Evolutionary conservation across 2,888 invertebrate genomes (phyloP).

Genomic region (Melitaea athalia): DNA sequence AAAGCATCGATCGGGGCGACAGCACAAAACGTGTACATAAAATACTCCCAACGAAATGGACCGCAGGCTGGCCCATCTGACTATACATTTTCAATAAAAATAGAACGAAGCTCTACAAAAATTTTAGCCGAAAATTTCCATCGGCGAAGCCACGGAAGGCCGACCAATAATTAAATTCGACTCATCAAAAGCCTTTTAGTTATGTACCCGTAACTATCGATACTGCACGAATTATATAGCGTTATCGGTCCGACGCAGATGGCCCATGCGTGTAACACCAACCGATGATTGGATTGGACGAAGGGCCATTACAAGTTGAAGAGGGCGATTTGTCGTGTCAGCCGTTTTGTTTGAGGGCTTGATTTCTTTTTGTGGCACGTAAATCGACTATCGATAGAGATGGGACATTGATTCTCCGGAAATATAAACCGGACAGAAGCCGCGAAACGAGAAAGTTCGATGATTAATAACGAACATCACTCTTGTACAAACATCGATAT

Average conservation of each 20-base stretch:
- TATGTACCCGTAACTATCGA: constrained; percentile 42
- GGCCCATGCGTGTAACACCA: constrained; percentile 31
- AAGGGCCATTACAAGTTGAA: constrained; percentile 46
- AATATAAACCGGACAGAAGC: constrained; percentile 11
- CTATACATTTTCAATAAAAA: constrained; percentile 29
- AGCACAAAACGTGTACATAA: constrained; percentile 25
- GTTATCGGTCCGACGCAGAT: constrained; percentile 16
- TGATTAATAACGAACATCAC: constrained; percentile 1
- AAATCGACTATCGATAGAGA: constrained; percentile 40
- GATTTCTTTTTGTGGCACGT: constrained; percentile 43
- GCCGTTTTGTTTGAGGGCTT: constrained; percentile 42
- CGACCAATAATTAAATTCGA: constrained; percentile 44
- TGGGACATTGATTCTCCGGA: constrained; percentile 25
- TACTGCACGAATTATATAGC: constrained; percentile 19
- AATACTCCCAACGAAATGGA: constrained; percentile 29
- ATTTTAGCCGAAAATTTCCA: constrained; percentile 36
- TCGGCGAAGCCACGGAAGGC: constrained; percentile 40
- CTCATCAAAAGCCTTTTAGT: constrained; percentile 49
- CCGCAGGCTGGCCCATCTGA: constrained; percentile 16
- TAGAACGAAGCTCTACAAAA: constrained; percentile 25
- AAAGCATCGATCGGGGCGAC: constrained; percentile 29
- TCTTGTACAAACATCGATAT: neutral
- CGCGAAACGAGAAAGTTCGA: neutral
- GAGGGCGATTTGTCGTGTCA: constrained; percentile 48
- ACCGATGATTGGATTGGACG: constrained; percentile 32